Conservation (phyloP, 2,113 vertebrate genomes). For the Bos javanicus region DNA sequence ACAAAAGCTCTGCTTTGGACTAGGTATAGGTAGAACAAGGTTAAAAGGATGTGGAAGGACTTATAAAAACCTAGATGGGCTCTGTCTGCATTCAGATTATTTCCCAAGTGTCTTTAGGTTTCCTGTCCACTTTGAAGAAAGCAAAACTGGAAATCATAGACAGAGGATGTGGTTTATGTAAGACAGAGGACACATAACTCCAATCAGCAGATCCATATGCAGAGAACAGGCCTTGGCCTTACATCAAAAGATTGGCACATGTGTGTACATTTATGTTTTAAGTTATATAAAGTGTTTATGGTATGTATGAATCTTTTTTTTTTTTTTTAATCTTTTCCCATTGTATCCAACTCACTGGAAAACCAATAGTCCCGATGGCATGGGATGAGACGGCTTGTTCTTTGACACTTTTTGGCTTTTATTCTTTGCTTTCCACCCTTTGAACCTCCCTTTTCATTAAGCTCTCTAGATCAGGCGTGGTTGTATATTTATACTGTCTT, state of each 20-base stretch:
- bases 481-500: not conserved
- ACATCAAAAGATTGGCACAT: slow-evolving; percentile 65
- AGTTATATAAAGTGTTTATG: slow-evolving; percentile 65
- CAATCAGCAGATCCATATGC: slow-evolving; percentile 36
- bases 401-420: not conserved
- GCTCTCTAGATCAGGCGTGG: not conserved
- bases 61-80: not conserved
- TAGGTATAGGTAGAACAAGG: not conserved
- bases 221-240: slow-evolving; percentile 19
- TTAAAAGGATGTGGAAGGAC: not conserved
- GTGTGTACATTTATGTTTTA: slow-evolving; percentile 65
- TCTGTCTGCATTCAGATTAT: not conserved
- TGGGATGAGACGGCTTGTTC: not conserved
- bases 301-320: slow-evolving; percentile 51
- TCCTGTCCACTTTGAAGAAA: not conserved
- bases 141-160: slow-evolving; percentile 18
- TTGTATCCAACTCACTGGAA: slow-evolving; percentile 41
- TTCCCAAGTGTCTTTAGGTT: slow-evolving; percentile 12
- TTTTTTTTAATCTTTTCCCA: slow-evolving; percentile 30
- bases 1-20: not conserved
- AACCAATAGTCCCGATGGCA: not conserved
- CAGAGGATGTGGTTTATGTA: slow-evolving; percentile 53
- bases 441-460: not conserved
- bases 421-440: not conserved
- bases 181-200: slow-evolving; percentile 44